Evolutionary conservation across 2,888 invertebrate genomes (phyloP).

Genomic region (Eupithecia insigniata): DNA sequence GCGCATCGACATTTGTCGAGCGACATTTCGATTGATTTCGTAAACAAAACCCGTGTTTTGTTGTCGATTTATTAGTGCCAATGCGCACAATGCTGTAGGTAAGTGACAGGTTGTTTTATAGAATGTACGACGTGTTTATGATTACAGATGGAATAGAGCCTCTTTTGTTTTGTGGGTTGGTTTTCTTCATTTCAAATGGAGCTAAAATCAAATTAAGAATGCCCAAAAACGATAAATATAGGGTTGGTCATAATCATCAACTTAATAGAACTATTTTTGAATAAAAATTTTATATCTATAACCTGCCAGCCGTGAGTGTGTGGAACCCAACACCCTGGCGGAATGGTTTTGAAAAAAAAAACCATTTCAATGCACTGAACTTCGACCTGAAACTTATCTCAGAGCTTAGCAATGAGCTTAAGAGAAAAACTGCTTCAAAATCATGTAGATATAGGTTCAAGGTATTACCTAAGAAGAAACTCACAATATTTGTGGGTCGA

Average conservation of each 20-base stretch:
- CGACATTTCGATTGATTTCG: slow-evolving; percentile 77
- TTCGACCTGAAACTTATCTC: background rate
- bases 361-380: background rate
- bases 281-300: too few relatives aligned
- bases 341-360: background rate
- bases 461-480: background rate
- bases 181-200: background rate
- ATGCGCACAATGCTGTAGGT: slow-evolving; percentile 47
- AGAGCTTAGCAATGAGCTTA: too few relatives aligned
- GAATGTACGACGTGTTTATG: slow-evolving; percentile 45
- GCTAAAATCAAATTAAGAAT: too few relatives aligned
- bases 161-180: background rate
- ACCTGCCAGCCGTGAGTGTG: background rate
- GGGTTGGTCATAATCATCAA: too few relatives aligned
- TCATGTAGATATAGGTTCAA: background rate
- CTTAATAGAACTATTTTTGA: background rate
- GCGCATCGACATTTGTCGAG: slow-evolving; percentile 73
- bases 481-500: background rate
- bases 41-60: slow-evolving; percentile 76
- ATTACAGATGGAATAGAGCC: background rate
- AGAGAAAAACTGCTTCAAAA: background rate
- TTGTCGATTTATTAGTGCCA: slow-evolving; percentile 72
- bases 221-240: too few relatives aligned
- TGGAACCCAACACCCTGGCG: background rate
- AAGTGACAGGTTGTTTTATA: slow-evolving; percentile 57